Evolutionary conservation across 2,113 vertebrate genomes (phyloP), one percentile per base, ranked within the genome.

Genomic region (Dipodomys stephensi): DNA sequence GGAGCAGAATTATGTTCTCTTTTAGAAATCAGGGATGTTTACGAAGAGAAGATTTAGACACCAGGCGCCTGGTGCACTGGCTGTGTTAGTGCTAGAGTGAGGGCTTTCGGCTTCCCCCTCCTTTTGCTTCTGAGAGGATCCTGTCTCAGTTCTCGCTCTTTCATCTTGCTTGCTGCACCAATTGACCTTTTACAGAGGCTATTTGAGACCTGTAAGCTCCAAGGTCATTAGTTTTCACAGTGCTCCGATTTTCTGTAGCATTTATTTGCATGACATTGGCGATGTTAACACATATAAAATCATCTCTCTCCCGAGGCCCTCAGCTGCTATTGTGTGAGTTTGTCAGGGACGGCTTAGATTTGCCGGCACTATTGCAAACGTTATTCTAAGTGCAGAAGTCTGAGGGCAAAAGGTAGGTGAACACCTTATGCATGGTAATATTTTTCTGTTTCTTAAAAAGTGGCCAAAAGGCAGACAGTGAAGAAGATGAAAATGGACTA

Each of bases 1-100:
- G 96, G 96, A 94, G 65, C 76, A 96, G 91, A 97, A 97, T 97
- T 96, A 96, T 92, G 72, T 81, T 97, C 95, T 96, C 74, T 97
- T 94, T 94, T 90, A 92, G 96, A 96, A 97, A 84, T 77, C 4
- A 96, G 92, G 95, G 85, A 88, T 96, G 91, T 97, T 97, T 96
- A 96, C 87, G 91, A 83, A 97, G 94, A 92, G 6, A 27, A 12
- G 76, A 79, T 87, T 95, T 92, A n/a, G 74, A 83, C 85, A 94
- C n/a, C 80, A 88, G 88, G 85, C 19, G 78, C 88, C 74, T 91
- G 76, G 80, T 94, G 92, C 95, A 94, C 94, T 82, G 93, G 13
- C 78, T 82, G 74, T 23, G 69, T 93, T 60, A 44, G 62, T 57
- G 7, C 8, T 6, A 9, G 46, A 62, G 30, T 32, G 23, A 53